phyloP scores from a whole-genome alignment of 2,113 vertebrate species.

The Pungitius pungitius region DNA sequence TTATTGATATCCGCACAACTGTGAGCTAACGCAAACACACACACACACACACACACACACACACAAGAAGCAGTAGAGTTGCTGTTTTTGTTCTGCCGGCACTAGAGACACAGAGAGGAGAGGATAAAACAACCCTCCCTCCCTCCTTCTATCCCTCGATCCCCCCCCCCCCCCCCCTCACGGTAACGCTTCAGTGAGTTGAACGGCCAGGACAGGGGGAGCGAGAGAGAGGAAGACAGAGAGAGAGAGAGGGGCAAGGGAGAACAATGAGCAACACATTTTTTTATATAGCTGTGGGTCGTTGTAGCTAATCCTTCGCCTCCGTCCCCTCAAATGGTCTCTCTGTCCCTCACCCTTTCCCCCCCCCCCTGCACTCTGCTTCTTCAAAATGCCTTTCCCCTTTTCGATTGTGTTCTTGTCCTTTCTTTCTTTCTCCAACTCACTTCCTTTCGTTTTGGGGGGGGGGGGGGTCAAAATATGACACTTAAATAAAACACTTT shows the following conservation, averaged over 20 bases:
- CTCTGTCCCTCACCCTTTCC: slow-evolving; percentile 64
- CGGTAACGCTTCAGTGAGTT: slow-evolving; percentile 82
- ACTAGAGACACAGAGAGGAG: slow-evolving; percentile 75
- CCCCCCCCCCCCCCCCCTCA: slow-evolving; percentile 56
- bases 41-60: slow-evolving; percentile 46
- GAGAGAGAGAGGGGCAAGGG: slow-evolving; percentile 55
- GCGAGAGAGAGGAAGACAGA: slow-evolving; percentile 46
- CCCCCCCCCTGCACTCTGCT: slow-evolving; percentile 55
- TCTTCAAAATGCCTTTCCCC: slow-evolving; percentile 64
- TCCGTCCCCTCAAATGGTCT: slow-evolving; percentile 79
- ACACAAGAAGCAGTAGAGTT: slow-evolving; percentile 67
- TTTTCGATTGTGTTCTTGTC: slow-evolving; percentile 69
- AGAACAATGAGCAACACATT: slow-evolving; percentile 86
- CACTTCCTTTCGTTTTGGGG: slow-evolving; percentile 48
- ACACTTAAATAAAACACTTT: slow-evolving; percentile 82
- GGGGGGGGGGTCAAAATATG: slow-evolving; percentile 69
- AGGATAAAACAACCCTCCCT: slow-evolving; percentile 78
- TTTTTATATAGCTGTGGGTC: slow-evolving; percentile 85
- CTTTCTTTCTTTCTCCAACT: slow-evolving; percentile 64
- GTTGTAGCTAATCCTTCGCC: slow-evolving; percentile 82
- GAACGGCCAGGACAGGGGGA: slow-evolving; percentile 73
- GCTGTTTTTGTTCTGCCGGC: slow-evolving; percentile 78
- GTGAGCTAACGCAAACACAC: slow-evolving; percentile 55
- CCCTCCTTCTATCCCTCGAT: slow-evolving; percentile 68
- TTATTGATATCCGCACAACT: slow-evolving; percentile 75